These are phyloP conservation scores for Eolophus roseicapilla DNA, from an alignment of 2,113 vertebrate genomes.

Conservation along the genomic window DNA sequence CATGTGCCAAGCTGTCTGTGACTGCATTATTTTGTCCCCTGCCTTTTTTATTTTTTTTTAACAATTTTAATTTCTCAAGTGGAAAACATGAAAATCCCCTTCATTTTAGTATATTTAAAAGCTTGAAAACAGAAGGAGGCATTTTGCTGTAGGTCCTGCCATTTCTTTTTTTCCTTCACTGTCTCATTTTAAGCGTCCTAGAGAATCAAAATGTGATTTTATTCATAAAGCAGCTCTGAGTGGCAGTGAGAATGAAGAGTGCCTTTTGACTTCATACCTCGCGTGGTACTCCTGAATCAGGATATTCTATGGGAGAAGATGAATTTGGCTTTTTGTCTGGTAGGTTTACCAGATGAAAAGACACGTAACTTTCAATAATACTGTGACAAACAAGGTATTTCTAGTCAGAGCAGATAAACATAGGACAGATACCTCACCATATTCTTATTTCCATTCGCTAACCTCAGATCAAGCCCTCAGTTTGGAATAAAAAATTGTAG, in stretches of 20 bases:
- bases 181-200: neutral
- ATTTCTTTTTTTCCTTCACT: neutral
- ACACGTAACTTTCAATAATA: neutral
- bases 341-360: neutral
- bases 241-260: neutral
- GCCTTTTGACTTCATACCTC: neutral
- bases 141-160: neutral
- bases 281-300: neutral
- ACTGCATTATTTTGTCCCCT: neutral
- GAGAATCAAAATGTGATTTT: neutral
- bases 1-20: neutral
- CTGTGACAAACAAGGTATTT: neutral
- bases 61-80: neutral
- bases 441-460: neutral
- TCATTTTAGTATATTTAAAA: neutral
- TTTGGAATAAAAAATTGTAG: neutral
- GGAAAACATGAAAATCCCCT: neutral
- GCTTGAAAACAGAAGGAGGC: neutral
- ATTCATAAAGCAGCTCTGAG: neutral
- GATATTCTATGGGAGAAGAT: neutral
- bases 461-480: neutral
- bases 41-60: neutral
- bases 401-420: neutral
- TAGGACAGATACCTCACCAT: neutral
- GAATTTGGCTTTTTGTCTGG: neutral